Evolutionary conservation across 2,888 invertebrate genomes (phyloP).

Genomic region (Sesia bembeciformis): DNA sequence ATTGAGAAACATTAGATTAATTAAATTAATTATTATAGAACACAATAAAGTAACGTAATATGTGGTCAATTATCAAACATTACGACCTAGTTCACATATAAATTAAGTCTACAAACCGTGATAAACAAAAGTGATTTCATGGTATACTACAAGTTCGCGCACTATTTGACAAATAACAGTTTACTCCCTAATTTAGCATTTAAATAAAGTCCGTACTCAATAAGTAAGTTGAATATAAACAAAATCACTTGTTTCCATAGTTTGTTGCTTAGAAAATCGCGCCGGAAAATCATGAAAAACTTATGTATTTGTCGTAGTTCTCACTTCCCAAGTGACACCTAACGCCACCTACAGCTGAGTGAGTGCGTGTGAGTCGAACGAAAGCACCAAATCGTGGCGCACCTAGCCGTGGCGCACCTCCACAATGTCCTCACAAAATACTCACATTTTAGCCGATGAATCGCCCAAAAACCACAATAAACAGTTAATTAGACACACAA

Average conservation of each 20-base stretch:
- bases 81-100: slow-evolving; percentile 27
- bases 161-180: slow-evolving; percentile 36
- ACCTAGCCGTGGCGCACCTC: slow-evolving; percentile 75
- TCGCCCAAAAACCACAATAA: slow-evolving; percentile 68
- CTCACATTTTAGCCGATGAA: slow-evolving; percentile 66
- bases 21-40: no score
- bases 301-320: slow-evolving; percentile 55
- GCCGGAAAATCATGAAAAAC: slow-evolving; percentile 73
- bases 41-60: background rate
- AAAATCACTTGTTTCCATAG: slow-evolving; percentile 34
- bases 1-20: no score
- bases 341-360: slow-evolving; percentile 75
- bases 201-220: background rate
- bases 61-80: background rate
- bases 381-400: slow-evolving; percentile 76
- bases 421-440: slow-evolving; percentile 70
- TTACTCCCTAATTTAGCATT: slow-evolving; percentile 13
- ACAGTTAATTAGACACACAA: slow-evolving; percentile 64
- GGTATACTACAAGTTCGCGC: slow-evolving; percentile 53
- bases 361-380: slow-evolving; percentile 73
- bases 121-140: slow-evolving; percentile 57
- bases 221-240: background rate
- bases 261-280: slow-evolving; percentile 49
- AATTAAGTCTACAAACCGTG: slow-evolving; percentile 34
- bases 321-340: slow-evolving; percentile 52